Evolutionary conservation across 1,140 invertebrate genomes (phyloP), one percentile per base, ranked within the genome.

Genomic region (Zaprionus davidi): DNA sequence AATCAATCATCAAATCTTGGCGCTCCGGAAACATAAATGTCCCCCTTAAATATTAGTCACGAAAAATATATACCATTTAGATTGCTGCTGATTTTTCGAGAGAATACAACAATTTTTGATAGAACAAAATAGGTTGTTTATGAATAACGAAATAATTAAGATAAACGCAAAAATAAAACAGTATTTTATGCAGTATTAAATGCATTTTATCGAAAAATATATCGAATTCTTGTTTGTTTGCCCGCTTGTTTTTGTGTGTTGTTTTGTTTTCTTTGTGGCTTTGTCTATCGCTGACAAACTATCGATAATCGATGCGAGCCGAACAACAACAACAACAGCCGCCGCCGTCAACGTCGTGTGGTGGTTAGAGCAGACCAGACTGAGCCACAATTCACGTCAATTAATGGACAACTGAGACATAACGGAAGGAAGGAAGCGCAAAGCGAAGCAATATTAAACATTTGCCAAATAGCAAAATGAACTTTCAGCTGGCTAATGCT

Each of bases 401-500:
- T 76, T 76, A 67, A 76, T 76, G 74, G 63, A 22, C 41, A 57
- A 69, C 12, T 64, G 12, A 60, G 22, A 49, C n/a, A 49, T 15
- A 55, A 62, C 46, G 22, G 46, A 20, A 24, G 3, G 3, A 24
- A 69, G 12, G 13, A 64, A 28, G 28, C 41, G 63, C 3, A 64
- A 31, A 58, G 6, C 7, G 15, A 34, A 34, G 31, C 31, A 11
- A 34, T 9, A 11, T 34, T 34, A 34, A 34, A 34, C 9, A 20
- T 6, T 20, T 46, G 58, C 34, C 53, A 44, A 69, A 51, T 11
- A 22, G 34, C 49, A 78, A 68, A 41, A 93, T 93, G 92, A 92
- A 91, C 67, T 92, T 92, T 71, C 79, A 82, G n/a, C 59, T 92
- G 31, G 81, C 76, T 93, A 80, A 94, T 93, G 71, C 94, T 83